Percentiles rank a stretch among this genome's conserved stretches.
Evolutionary conservation across 2,797 vertebrate species (phyloP).

Genomic region (Sphenopsis melanotis): DNA sequence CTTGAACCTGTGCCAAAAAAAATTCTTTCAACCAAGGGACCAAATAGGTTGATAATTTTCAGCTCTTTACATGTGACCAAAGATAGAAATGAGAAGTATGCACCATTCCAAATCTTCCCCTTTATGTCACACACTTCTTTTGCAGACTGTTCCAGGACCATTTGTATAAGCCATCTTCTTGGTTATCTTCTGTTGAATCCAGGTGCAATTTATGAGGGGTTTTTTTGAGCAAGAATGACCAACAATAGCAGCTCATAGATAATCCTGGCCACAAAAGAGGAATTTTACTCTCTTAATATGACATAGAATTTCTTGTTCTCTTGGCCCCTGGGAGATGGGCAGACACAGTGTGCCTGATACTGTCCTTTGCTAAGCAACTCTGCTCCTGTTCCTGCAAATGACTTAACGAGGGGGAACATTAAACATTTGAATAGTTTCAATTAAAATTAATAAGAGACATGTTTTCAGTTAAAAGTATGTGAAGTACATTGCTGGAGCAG

Average conservation of each 20-base stretch:
- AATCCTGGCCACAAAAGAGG: background rate
- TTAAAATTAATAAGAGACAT: background rate
- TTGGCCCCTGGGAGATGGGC: background rate
- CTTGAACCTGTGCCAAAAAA: conserved; percentile 46
- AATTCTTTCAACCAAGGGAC: background rate
- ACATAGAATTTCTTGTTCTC: background rate
- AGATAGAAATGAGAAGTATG: background rate
- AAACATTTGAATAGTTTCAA: background rate
- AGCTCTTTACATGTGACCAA: background rate
- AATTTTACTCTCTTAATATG: background rate
- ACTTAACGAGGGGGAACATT: background rate
- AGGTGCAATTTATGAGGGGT: background rate
- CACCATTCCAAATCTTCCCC: background rate
- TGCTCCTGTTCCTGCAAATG: background rate
- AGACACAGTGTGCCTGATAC: background rate
- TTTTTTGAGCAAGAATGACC: background rate
- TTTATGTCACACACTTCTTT: background rate
- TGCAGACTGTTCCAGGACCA: background rate
- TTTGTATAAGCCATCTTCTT: background rate
- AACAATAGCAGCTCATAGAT: background rate
- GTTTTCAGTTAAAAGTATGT: background rate
- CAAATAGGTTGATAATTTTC: conserved; percentile 27
- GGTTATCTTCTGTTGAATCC: background rate
- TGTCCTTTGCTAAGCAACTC: background rate
- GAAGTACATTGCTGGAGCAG: background rate